phyloP scores from a whole-genome alignment of 1,140 invertebrate genomes.

The Drosophila arizonae region DNA sequence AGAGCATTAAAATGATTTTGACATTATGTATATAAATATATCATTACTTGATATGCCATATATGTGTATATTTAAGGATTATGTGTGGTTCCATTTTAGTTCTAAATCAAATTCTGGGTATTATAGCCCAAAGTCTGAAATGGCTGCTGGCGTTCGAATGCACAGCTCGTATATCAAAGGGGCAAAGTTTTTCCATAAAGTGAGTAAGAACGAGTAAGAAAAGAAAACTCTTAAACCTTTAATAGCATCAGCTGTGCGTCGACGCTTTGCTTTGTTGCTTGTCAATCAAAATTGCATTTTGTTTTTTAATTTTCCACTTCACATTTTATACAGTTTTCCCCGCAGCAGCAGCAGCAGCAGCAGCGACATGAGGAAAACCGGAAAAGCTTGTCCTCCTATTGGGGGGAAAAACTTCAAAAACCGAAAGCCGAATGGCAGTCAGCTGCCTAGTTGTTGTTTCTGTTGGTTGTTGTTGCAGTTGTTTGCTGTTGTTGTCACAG shows the following conservation, averaged over 20 bases:
- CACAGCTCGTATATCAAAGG: slow-evolving; percentile 20
- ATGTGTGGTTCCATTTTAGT: no score
- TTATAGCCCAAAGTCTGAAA: no score
- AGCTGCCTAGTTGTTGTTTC: neutral
- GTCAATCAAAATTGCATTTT: slow-evolving; percentile 76
- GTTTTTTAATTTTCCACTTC: slow-evolving; percentile 53
- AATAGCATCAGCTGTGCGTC: slow-evolving; percentile 9
- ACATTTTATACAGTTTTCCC: neutral
- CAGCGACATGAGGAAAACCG: slow-evolving; percentile 46
- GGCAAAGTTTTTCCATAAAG: slow-evolving; percentile 17
- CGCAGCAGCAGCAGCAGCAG: slow-evolving; percentile 20
- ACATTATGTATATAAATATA: no score
- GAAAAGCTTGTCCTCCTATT: slow-evolving; percentile 65
- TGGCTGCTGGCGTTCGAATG: no score
- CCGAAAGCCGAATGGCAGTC: slow-evolving; percentile 46
- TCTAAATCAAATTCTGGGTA: no score
- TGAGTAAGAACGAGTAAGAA: neutral
- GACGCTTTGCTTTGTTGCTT: slow-evolving; percentile 34
- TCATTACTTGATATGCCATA: no score
- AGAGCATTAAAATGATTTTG: no score
- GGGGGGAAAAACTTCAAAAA: slow-evolving; percentile 67
- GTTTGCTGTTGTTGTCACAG: slow-evolving; percentile 64
- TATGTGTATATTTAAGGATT: no score
- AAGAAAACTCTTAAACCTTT: slow-evolving; percentile 22
- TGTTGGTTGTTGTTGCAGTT: slow-evolving; percentile 3